Base-by-base conservation (phyloP, 2,113 vertebrate species). In the Neolamprologus sp. region DNA sequence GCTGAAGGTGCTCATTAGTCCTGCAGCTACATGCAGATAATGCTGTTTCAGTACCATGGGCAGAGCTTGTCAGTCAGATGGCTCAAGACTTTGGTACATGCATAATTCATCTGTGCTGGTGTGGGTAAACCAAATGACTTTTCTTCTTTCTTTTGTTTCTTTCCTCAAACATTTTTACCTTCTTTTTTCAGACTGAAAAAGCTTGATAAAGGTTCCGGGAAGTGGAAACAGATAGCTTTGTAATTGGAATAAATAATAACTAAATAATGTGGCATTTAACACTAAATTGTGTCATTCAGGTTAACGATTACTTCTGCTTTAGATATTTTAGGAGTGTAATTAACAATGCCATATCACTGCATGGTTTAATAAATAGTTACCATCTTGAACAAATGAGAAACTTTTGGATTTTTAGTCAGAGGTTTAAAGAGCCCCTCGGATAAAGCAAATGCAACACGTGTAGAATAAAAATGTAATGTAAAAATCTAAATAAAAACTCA, bases 61-160 rank as follows among this genome's bases (percentile, higher is more conserved):
- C 65, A 86, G 75, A 85, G 80, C 35, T 68, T 37, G 14, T 81
- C 63, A 57, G 21, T 81, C 40, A 58, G 37, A 16, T 87, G 42
- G 49, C 68, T 47, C 7, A 31, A 51, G 68, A 85, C 60, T 23
- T 33, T 57, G 26, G 12, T 53, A 7, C 81, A 86, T 88, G 7
- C 79, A 92, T 88, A 49, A 82, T 88, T 86, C 26, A 92, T 42
- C 7, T 73, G 51, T 89, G 51, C 79, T 14, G 35, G 84, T 73
- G 58, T 42, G 47, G 21, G 60, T n/a, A 51, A 65, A 82, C 47
- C 37, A 57, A 4, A 55, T 9, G 49, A 8, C 40, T 63, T 40
- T 82, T 9, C 5, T 17, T 71, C 9, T 42, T 45, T 45, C 13
- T 71, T 65, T 13, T 1, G 3, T 49, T 68, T 23, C 63, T 68